These are phyloP conservation scores for Muscina levida DNA, from an alignment of 2,888 invertebrate species.

Conservation along the genomic window DNA sequence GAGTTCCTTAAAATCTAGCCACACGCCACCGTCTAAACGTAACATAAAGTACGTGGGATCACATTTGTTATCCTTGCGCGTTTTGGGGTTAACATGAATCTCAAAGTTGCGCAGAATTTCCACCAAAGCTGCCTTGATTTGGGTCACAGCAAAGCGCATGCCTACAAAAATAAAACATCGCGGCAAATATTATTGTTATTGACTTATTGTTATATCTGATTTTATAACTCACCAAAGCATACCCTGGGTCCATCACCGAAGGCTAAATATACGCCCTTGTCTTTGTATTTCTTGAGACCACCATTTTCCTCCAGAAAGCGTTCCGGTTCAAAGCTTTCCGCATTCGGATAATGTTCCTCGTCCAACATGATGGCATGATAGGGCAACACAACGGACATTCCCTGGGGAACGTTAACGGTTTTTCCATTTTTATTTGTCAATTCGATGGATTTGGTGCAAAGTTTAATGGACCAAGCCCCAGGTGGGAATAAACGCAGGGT, in stretches of 20 bases:
- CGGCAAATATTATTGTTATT: not conserved
- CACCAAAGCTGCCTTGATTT: slow-evolving; percentile 76
- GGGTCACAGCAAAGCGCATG: slow-evolving; percentile 76
- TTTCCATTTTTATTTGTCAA: slow-evolving; percentile 72
- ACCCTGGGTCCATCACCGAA: slow-evolving; percentile 78
- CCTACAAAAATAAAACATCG: slow-evolving; percentile 66
- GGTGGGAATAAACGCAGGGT: slow-evolving; percentile 74
- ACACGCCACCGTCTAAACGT: slow-evolving; percentile 72
- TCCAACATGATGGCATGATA: slow-evolving; percentile 72
- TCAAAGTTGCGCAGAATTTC: slow-evolving; percentile 76
- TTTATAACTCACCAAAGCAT: slow-evolving; percentile 73
- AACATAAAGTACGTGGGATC: slow-evolving; percentile 71
- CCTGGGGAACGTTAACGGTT: slow-evolving; percentile 69
- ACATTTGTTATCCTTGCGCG: slow-evolving; percentile 73
- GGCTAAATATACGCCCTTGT: slow-evolving; percentile 73
- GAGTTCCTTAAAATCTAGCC: slow-evolving; percentile 72
- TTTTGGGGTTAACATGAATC: slow-evolving; percentile 74
- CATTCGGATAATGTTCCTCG: slow-evolving; percentile 72
- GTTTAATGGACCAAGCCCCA: slow-evolving; percentile 67
- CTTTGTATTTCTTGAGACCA: slow-evolving; percentile 70
- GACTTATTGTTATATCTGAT: too few species aligned
- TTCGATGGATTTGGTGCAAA: slow-evolving; percentile 74
- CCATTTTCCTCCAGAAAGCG: slow-evolving; percentile 70
- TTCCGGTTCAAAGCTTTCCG: slow-evolving; percentile 74
- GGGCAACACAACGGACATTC: slow-evolving; percentile 71